Conservation (phyloP, 2,888 invertebrate genomes). For the Epirrhoe tristata region DNA sequence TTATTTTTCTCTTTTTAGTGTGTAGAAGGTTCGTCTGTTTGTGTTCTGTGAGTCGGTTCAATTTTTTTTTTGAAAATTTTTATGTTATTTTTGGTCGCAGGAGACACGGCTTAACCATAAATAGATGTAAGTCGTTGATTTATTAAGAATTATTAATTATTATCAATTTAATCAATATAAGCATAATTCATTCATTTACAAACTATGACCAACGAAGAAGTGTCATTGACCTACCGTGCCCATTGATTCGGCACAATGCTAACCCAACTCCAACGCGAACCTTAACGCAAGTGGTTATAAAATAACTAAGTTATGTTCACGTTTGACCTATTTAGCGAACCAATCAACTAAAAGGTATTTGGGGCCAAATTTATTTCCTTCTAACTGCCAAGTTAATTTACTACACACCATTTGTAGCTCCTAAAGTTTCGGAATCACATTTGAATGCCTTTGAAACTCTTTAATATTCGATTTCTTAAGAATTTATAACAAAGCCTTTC, state of each 20-base stretch:
- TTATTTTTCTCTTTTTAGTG: too few relatives aligned
- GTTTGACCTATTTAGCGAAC: slow-evolving; percentile 30
- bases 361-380: slow-evolving; percentile 31
- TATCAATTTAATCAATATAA: too few relatives aligned
- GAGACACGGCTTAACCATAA: too few relatives aligned
- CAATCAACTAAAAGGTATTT: slow-evolving; percentile 35
- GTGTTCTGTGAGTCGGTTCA: too few relatives aligned
- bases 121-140: too few relatives aligned
- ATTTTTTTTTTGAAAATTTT: too few relatives aligned
- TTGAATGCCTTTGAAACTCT: slow-evolving; percentile 7
- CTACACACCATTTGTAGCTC: slow-evolving; percentile 21
- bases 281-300: slow-evolving; percentile 15
- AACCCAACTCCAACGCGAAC: slow-evolving; percentile 2
- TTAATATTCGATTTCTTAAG: slow-evolving; percentile 17
- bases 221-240: not conserved
- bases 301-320: slow-evolving; percentile 25
- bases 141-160: too few relatives aligned
- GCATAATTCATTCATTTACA: not conserved
- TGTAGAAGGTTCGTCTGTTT: too few relatives aligned
- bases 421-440: slow-evolving; percentile 17
- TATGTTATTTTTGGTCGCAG: too few relatives aligned
- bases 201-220: not conserved
- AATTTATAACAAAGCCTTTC: slow-evolving; percentile 16
- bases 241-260: not conserved
- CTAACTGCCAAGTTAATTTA: slow-evolving; percentile 28